These are phyloP conservation scores for Stegophylla sp. DNA, from an alignment of 2,888 invertebrate genomes.

Conservation along the genomic window DNA sequence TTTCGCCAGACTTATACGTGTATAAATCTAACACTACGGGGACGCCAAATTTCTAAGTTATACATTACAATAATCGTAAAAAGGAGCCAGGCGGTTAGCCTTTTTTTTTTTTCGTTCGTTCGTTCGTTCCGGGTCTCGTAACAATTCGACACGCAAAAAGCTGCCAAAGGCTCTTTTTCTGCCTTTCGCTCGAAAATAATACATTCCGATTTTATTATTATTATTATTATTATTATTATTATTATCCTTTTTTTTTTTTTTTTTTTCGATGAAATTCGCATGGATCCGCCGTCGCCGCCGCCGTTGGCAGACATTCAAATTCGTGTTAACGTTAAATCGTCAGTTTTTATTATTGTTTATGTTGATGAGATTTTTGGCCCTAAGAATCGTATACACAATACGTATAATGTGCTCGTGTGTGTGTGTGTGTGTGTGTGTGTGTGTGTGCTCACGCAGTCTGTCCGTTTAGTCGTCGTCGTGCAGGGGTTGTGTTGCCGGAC, in stretches of 20 bases:
- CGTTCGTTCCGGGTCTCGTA: constrained; percentile 43
- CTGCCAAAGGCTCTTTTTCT: constrained; percentile 52
- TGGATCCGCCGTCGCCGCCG: constrained; percentile 20
- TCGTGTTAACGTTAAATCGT: constrained; percentile 53
- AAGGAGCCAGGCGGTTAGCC: constrained; percentile 50
- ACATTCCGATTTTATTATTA: constrained; percentile 41
- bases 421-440: neutral
- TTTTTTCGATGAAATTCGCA: constrained; percentile 48
- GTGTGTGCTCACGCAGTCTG: too few species aligned
- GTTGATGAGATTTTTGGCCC: constrained; percentile 53
- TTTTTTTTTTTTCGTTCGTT: constrained; percentile 31
- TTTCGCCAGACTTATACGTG: constrained; percentile 31
- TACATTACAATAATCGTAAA: constrained; percentile 58
- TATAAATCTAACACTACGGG: constrained; percentile 34
- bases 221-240: too few species aligned
- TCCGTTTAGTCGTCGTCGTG: too few species aligned
- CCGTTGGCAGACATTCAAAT: constrained; percentile 56
- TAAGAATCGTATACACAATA: neutral
- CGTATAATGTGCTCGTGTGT: neutral
- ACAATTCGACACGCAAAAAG: constrained; percentile 55
- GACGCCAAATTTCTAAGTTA: constrained; percentile 54
- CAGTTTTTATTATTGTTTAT: constrained; percentile 56
- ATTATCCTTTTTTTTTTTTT: constrained; percentile 35
- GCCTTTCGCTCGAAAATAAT: constrained; percentile 50
- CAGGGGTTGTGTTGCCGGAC: too few species aligned